Evolutionary conservation across 2,888 invertebrate species (phyloP).

Genomic region (Iselma pallidipennis): DNA sequence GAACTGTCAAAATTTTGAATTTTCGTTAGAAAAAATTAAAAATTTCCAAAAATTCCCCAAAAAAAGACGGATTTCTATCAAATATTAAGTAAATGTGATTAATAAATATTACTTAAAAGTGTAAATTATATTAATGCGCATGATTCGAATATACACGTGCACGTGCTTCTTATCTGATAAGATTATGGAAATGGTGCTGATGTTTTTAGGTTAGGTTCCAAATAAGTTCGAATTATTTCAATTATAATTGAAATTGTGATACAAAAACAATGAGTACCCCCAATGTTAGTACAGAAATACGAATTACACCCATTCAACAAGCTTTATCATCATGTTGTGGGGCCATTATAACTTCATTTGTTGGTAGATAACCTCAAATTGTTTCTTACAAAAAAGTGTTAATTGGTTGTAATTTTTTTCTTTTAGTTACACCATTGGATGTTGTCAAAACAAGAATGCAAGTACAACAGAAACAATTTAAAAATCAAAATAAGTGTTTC

Average conservation of each 20-base stretch:
- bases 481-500: conserved; percentile 85
- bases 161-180: too few species aligned
- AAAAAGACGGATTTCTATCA: too few species aligned
- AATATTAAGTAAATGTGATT: too few species aligned
- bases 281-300: conserved; percentile 30
- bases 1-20: too few species aligned
- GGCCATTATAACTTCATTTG: conserved; percentile 84
- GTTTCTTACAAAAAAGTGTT: conserved; percentile 1
- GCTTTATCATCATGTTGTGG: conserved; percentile 86
- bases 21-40: too few species aligned
- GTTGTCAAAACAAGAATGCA: conserved; percentile 99
- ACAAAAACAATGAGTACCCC: background rate
- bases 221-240: background rate
- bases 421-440: conserved; percentile 93
- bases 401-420: conserved; percentile 42
- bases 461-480: conserved; percentile 80
- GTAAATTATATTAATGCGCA: too few species aligned
- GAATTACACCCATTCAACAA: conserved; percentile 80
- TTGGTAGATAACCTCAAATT: conserved; percentile 63
- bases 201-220: background rate
- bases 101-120: too few species aligned
- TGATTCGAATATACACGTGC: too few species aligned
- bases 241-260: background rate
- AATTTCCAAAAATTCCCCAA: too few species aligned
- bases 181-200: too few species aligned